Conservation (phyloP, 2,797 vertebrate species). For the Mormyrus proboscirostris region DNA sequence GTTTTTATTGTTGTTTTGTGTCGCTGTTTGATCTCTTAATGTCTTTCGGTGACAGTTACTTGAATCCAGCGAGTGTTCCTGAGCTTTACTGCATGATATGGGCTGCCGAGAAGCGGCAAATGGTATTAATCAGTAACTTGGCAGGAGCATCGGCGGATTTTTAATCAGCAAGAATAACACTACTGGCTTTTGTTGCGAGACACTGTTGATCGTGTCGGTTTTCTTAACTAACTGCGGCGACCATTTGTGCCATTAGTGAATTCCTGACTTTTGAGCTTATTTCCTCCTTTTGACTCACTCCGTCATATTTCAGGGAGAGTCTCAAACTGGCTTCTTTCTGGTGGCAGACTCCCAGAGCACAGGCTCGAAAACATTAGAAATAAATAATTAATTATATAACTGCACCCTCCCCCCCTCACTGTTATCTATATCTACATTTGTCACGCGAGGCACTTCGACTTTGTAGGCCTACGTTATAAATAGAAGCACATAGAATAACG, state of each 20-base stretch:
- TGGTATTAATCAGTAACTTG: slow-evolving; percentile 25
- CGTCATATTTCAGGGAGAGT: background rate
- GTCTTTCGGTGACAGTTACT: background rate
- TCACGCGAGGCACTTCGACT: background rate
- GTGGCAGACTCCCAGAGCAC: background rate
- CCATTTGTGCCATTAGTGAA: slow-evolving; percentile 13
- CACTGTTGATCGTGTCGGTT: slow-evolving; percentile 3
- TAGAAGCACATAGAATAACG: background rate
- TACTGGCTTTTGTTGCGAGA: slow-evolving; percentile 4
- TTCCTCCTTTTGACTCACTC: slow-evolving; percentile 19
- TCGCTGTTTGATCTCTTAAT: background rate
- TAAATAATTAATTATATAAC: slow-evolving; percentile 8
- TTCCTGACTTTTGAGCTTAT: slow-evolving; percentile 13
- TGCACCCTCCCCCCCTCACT: background rate
- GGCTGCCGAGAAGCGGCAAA: background rate
- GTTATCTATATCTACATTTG: background rate
- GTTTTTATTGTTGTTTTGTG: background rate
- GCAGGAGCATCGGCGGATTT: slow-evolving; percentile 8
- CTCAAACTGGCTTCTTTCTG: background rate
- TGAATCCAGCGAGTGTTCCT: background rate
- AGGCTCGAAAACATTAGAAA: background rate
- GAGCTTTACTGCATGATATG: background rate
- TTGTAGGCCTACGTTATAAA: background rate
- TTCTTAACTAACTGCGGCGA: background rate
- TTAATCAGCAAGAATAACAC: slow-evolving; percentile 29